Conservation (phyloP, 2,113 vertebrate species). For the Mirza zaza region DNA sequence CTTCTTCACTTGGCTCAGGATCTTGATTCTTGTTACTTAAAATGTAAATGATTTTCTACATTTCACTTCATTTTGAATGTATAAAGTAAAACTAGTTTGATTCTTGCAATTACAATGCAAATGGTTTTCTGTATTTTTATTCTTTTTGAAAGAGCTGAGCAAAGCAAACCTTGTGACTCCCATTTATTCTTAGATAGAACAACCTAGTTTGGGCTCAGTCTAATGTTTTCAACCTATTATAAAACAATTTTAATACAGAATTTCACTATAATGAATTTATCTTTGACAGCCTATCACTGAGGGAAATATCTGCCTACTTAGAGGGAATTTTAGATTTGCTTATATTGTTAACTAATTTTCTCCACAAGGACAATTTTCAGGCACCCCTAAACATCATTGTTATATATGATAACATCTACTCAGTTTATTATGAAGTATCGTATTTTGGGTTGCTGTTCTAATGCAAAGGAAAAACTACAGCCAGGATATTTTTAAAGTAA, state of each 20-base stretch:
- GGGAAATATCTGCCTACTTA: background rate
- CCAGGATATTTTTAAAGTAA: background rate
- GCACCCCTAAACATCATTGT: background rate
- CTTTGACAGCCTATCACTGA: background rate
- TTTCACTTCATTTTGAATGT: background rate
- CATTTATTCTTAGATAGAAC: background rate
- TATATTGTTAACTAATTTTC: background rate
- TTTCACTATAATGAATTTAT: background rate
- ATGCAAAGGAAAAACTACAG: background rate
- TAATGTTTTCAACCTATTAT: background rate
- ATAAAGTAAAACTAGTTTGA: conserved; percentile 3
- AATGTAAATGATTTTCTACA: background rate
- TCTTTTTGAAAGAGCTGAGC: background rate
- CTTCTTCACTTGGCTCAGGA: background rate
- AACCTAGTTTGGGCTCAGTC: background rate
- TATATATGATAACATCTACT: background rate
- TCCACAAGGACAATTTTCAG: background rate
- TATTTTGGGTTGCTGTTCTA: background rate
- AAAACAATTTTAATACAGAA: conserved; percentile 10
- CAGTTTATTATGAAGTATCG: background rate
- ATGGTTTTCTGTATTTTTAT: background rate
- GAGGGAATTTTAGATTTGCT: background rate
- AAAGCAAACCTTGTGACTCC: background rate
- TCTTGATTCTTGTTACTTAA: background rate
- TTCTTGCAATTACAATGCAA: background rate